Percentiles rank a stretch among this genome's conserved stretches.
These are phyloP conservation scores for Papilio polyxenes DNA, from an alignment of 1,140 invertebrate genomes.

Conservation along the genomic window DNA sequence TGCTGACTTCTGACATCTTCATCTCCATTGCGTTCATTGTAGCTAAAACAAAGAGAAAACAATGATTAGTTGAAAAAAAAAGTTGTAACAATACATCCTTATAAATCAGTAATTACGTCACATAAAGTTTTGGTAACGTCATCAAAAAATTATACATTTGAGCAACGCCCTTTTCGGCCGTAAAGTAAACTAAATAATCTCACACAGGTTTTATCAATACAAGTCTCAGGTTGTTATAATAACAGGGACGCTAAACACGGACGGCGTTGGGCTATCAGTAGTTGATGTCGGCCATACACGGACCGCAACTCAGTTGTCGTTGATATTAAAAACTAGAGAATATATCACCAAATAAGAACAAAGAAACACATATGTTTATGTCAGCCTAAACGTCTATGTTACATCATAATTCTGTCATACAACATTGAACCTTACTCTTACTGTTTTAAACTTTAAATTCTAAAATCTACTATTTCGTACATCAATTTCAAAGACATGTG, in stretches of 20 bases:
- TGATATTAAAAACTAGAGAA: neutral
- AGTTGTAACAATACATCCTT: neutral
- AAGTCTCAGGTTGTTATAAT: too few relatives aligned
- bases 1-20: slow-evolving; percentile 7
- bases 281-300: too few relatives aligned
- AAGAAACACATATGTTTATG: slow-evolving; percentile 7
- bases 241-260: too few relatives aligned
- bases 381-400: neutral
- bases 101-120: too few relatives aligned
- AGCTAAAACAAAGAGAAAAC: slow-evolving; percentile 13
- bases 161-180: too few relatives aligned
- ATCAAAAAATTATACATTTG: too few relatives aligned
- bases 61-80: too few relatives aligned
- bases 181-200: too few relatives aligned
- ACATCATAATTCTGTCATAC: neutral
- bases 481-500: neutral
- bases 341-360: neutral
- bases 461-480: neutral
- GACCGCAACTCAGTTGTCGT: neutral
- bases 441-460: neutral
- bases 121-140: too few relatives aligned
- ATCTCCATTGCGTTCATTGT: neutral
- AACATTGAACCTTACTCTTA: neutral
- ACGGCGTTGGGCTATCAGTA: too few relatives aligned
- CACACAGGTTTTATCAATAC: too few relatives aligned